Evolutionary conservation across 2,888 invertebrate species (phyloP), one percentile per base, ranked within the genome.

Genomic region (Drosophila limbata): DNA sequence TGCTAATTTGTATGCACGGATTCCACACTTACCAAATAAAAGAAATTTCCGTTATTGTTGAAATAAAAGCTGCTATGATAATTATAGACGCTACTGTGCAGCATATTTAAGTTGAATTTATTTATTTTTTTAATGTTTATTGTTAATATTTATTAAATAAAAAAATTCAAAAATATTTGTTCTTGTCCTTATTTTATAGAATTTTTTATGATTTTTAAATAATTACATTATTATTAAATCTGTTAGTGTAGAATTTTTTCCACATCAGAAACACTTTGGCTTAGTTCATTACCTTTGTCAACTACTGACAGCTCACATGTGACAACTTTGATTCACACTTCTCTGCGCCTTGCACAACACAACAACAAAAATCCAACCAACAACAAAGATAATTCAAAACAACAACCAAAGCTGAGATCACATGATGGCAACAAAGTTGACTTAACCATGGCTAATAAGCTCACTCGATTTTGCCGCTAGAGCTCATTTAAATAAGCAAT

Each of bases 311-410:
- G 17, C 37, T 45, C 48, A 40, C 40, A 65, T 39, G 57, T 48
- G 73, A 52, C 53, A 66, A 48, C 37, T 73, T 69, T 75, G 55
- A 69, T 75, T 75, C 61, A 69, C 55, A 77, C 65, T 55, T 74
- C 21, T 47, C 15, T 63, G 55, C 57, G 33, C 19, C 33, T 50
- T 69, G 60, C 61, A 62, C 47, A 73, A 57, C 42, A 50, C 25
- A 48, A 13, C 37, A 57, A 55, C 53, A 39, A 40, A 13, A 45
- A n/a, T 37, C 13, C 3, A 37, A n/a, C 31, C n/a, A 48, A 48
- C 4, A 39, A 19, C 21, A 19, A 33, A 21, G 17, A 45, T 53
- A n/a, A 45, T 28, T 28, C 11, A 3, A 48, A 53, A 44, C 13
- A 37, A 51, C 28, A 31, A 15, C 4, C 15, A 35, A 40, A 61